Evolutionary conservation across 2,888 invertebrate species (phyloP), one percentile per base, ranked within the genome.

Genomic region (Mechanitis mazaeus): DNA sequence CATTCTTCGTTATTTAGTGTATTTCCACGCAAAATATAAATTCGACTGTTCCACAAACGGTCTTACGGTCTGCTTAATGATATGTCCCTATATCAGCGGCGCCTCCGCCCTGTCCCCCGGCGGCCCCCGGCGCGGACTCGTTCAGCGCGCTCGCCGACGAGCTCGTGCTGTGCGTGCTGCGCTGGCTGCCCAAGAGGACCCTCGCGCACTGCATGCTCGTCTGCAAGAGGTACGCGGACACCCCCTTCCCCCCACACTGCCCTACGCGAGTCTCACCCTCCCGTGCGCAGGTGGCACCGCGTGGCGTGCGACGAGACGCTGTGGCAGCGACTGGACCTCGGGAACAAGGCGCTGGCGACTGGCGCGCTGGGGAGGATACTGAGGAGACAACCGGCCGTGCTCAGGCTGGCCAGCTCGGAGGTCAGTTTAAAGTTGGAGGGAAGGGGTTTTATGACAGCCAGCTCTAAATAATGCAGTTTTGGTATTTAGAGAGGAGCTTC

Each of bases 301-400:
- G 91, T 97, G 65, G 93, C 94, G 3, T 93, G 93, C 59, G 97
- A 98, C 79, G 97, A 97, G 74, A 94, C 94, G 0, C 82, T 98
- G 0, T 98, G 98, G 98, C 93, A 94, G 53, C 91, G 96, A 28
- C 82, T 97, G 67, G 97, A 98, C 79, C 85, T 97, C 28, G 94
- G 95, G 7, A 92, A 93, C 64, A 93, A 93, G 71, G 92, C 93
- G 0, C 76, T 98, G 7, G 84, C 91, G 20, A 87, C 92, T 11
- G 94, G 94, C 54, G 93, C 94, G 0, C 76, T 98, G 7, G 95
- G 95, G 1, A 91, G 93, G 67, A 92, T 97, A 64, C 74, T 97
- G n/a, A 91, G 92, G 12, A 91, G 95, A 67, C 96, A 97, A 73
- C 94, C 96, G 0, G 87, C 93, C 56, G 93, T 96, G 59, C 84